These are phyloP conservation scores for Heteromurus nitidus DNA, from an alignment of 2,888 invertebrate genomes.

Conservation along the genomic window DNA sequence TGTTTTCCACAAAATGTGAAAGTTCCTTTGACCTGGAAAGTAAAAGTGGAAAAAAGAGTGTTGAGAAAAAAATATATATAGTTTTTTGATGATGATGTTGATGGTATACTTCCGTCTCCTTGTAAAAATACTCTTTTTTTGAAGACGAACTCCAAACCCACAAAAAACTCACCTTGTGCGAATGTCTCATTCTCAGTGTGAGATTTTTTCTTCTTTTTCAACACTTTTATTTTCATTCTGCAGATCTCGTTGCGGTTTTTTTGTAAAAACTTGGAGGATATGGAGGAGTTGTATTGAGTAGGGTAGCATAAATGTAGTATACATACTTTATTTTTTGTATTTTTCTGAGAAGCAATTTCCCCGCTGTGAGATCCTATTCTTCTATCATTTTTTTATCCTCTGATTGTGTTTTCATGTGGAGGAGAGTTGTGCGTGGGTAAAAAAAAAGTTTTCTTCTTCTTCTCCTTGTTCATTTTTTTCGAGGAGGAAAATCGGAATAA, in stretches of 20 bases:
- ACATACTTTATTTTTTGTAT: too few species aligned
- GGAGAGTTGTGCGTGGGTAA: background rate
- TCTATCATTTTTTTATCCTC: slow-evolving; percentile 6
- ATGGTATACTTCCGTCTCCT: background rate
- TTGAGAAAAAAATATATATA: too few species aligned
- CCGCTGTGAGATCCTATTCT: slow-evolving; percentile 11
- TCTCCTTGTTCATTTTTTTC: background rate
- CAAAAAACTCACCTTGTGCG: too few species aligned
- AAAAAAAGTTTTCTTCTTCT: background rate
- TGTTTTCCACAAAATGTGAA: background rate
- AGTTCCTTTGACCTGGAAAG: background rate
- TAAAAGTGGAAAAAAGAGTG: background rate
- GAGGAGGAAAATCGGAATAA: background rate
- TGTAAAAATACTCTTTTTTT: too few species aligned
- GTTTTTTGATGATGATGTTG: background rate
- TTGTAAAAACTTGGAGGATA: too few species aligned
- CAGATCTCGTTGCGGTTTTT: too few species aligned
- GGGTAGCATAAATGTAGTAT: too few species aligned
- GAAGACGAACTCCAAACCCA: too few species aligned
- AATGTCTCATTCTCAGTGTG: too few species aligned
- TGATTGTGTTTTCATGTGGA: slow-evolving; percentile 5
- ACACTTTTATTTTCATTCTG: too few species aligned
- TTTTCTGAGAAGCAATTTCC: slow-evolving; percentile 1
- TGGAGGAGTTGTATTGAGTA: too few species aligned
- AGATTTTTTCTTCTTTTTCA: too few species aligned